Evolutionary conservation across 2,113 vertebrate species (phyloP), one percentile per base, ranked within the genome.

Genomic region (Syngnathus scovelli): DNA sequence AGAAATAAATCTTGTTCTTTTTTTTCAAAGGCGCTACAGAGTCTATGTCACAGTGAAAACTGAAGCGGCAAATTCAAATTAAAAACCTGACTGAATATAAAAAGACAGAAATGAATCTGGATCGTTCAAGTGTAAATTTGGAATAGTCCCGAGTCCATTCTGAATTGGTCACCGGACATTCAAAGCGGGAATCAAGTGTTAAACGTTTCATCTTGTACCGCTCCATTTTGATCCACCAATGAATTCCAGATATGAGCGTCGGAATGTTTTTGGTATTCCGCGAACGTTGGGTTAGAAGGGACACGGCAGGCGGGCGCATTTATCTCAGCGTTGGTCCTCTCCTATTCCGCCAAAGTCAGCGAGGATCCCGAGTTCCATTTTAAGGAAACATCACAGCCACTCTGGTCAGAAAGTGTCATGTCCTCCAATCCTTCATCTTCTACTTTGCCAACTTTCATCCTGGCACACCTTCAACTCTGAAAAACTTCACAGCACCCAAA

Each of bases 1-100:
- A 79, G 37, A 66, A 67, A 74, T 79, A 68, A 66, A 76, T 73
- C 76, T 67, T 66, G 69, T 5, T 1, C 6, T 19, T 33, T 48
- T 76, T 21, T 71, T 52, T 78, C 16, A 72, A 74, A 51, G 63
- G 71, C 5, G 38, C 67, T 69, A 8, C 43, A n/a, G 0, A 70
- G 44, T 37, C 48, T 19, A n/a, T 15, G 23, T 9, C 37, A 51
- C 12, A 7, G 13, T 27, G 13, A 56, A 56, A 12, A 56, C 27
- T 36, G 27, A 7, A 16, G 55, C 23, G 21, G 55, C 6, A 56
- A 15, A 13, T 44, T 44, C 12, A 46, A 46, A 46, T 4, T 11
- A 11, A 9, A 43, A 33, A 33, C 27, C 27, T 33, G 27, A 33
- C 3, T 11, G 7, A 11, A 41, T 41, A 41, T 2, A 41, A 27